A percentile compares a stretch with the other conserved stretches of the same genome.
phyloP scores from a whole-genome alignment of 2,888 invertebrate genomes.

The Catocala fraxini region DNA sequence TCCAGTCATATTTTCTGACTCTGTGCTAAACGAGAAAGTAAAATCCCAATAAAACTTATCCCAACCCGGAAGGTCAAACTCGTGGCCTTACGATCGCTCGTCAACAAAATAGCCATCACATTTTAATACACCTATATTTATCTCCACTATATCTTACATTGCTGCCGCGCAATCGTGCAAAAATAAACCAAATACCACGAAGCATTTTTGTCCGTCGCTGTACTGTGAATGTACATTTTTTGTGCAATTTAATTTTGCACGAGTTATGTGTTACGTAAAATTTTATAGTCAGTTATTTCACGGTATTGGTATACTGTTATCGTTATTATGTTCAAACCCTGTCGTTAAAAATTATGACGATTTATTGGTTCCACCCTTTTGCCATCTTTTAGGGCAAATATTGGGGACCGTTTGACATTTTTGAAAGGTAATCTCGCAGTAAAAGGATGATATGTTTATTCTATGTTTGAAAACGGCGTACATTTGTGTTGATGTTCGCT shows the following conservation, averaged over 20 bases:
- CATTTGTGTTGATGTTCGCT: neutral
- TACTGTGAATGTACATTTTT: constrained; percentile 18
- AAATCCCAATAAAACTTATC: no score
- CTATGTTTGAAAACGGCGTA: neutral
- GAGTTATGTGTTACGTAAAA: constrained; percentile 45
- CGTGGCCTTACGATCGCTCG: no score
- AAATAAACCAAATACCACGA: neutral
- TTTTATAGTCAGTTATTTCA: constrained; percentile 52
- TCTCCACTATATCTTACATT: no score
- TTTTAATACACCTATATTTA: no score
- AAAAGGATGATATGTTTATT: constrained; percentile 18
- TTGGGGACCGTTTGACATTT: constrained; percentile 22
- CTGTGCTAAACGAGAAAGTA: no score
- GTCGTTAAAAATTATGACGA: constrained; percentile 54
- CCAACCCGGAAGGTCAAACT: no score
- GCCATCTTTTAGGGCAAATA: constrained; percentile 22
- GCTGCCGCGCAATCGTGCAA: no score
- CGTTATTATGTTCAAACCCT: constrained; percentile 37
- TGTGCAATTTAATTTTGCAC: constrained; percentile 42
- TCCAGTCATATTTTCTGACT: no score
- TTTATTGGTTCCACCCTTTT: constrained; percentile 43
- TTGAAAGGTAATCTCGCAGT: constrained; percentile 13
- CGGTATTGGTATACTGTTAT: constrained; percentile 49
- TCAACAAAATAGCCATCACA: no score
- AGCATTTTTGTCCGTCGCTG: constrained; percentile 7